Conservation (phyloP, 2,113 vertebrate genomes). For the Alethe castanea region DNA sequence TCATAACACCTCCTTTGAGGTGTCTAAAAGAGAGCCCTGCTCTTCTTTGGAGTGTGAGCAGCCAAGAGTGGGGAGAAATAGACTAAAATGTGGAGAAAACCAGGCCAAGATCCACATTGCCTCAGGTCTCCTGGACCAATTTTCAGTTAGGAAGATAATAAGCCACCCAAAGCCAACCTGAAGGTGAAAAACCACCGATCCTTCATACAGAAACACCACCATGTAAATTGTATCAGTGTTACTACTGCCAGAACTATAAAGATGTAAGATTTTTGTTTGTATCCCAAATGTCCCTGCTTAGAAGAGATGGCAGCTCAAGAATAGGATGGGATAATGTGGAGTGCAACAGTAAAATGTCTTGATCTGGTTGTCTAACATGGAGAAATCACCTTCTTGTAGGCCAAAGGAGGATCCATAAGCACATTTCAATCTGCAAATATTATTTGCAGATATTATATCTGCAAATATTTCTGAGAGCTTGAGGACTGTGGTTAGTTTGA, state of each 20-base stretch:
- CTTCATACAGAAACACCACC: neutral
- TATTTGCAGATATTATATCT: neutral
- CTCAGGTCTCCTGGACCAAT: neutral
- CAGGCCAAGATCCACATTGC: neutral
- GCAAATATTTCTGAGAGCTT: neutral
- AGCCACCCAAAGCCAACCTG: neutral
- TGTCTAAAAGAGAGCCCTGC: neutral
- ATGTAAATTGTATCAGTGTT: neutral
- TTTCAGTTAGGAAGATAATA: neutral
- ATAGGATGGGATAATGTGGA: neutral
- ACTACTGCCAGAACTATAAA: neutral
- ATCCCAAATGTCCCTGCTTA: neutral
- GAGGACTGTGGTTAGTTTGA: neutral
- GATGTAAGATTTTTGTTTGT: neutral
- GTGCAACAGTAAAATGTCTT: neutral
- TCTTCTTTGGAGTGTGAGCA: neutral
- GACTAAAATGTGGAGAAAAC: neutral
- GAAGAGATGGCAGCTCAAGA: neutral
- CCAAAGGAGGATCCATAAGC: neutral
- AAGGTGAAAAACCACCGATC: neutral
- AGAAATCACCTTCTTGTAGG: neutral
- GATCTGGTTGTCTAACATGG: accelerated
- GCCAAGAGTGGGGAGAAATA: neutral
- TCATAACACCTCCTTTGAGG: neutral
- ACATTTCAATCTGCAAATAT: neutral